A percentile compares a stretch with the other conserved stretches of the same genome.
phyloP scores from a whole-genome alignment of 2,888 invertebrate genomes.

The Drosophila heteroneura region DNA sequence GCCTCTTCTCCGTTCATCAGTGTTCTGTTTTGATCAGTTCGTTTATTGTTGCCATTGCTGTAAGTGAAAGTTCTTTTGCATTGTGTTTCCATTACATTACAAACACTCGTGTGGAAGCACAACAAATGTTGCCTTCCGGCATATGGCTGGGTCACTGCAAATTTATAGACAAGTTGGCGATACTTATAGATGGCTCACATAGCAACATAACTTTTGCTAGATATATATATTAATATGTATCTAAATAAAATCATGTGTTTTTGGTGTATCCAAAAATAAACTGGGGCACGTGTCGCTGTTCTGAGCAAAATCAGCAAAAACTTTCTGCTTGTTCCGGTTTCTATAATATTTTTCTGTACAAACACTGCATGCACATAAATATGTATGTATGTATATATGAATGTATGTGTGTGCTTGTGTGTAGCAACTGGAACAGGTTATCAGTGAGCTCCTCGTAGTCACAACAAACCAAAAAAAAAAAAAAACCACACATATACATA shows the following conservation, averaged over 20 bases:
- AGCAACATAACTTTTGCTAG: background rate
- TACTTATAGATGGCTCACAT: conserved; percentile 21
- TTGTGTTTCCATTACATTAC: conserved; percentile 17
- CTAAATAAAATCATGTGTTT: conserved; percentile 51
- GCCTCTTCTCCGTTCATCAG: conserved; percentile 16
- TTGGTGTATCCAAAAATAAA: conserved; percentile 59
- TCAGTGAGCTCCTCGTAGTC: conserved; percentile 46
- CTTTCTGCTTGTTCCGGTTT: conserved; percentile 45
- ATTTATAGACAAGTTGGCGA: conserved; percentile 35
- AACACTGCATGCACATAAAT: conserved; percentile 6
- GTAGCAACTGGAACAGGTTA: conserved; percentile 60
- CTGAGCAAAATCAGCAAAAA: conserved; percentile 22
- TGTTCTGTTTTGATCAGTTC: conserved; percentile 56
- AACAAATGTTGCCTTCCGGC: conserved; percentile 38
- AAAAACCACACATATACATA: conserved; percentile 5
- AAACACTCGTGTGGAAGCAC: conserved; percentile 46
- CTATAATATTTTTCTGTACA: background rate
- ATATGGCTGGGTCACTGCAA: conserved; percentile 30
- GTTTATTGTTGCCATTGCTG: conserved; percentile 45
- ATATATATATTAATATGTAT: conserved; percentile 11
- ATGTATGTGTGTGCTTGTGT: conserved; percentile 2
- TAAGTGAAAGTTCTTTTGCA: conserved; percentile 66
- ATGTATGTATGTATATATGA: conserved; percentile 7
- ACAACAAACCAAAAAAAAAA: conserved; percentile 39
- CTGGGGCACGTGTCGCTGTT: conserved; percentile 60